These are phyloP conservation scores for Planiliza haematocheilus DNA, from an alignment of 2,113 vertebrate species.

Conservation along the genomic window DNA sequence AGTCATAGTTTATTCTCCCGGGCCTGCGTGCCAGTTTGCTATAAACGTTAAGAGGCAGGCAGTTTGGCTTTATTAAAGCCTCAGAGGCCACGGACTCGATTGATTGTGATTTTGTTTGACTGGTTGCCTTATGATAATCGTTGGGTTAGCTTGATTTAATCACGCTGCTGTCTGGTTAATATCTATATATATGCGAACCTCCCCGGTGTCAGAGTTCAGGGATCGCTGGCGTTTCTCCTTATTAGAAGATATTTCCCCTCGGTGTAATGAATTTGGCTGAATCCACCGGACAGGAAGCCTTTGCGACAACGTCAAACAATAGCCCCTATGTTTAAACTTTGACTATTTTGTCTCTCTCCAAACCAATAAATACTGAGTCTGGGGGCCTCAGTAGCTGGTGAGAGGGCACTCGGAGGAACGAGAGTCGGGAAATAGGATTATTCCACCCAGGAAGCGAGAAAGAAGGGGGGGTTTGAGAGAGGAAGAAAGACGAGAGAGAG, in stretches of 20 bases:
- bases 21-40: constrained; percentile 44
- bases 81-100: background rate
- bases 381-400: constrained; percentile 37
- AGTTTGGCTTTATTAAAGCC: constrained; percentile 37
- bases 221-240: constrained; percentile 28
- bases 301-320: constrained; percentile 67
- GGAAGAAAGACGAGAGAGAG: constrained; percentile 19
- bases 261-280: constrained; percentile 68
- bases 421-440: constrained; percentile 71
- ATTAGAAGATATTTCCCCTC: constrained; percentile 54
- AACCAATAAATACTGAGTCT: constrained; percentile 77
- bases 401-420: constrained; percentile 35
- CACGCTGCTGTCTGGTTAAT: constrained; percentile 18
- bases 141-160: constrained; percentile 31
- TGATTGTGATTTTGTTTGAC: constrained; percentile 25
- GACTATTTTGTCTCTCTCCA: constrained; percentile 72
- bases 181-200: background rate
- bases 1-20: constrained; percentile 63
- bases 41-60: constrained; percentile 51
- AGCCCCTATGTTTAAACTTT: constrained; percentile 69
- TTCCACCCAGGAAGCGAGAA: constrained; percentile 51
- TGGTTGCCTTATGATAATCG: constrained; percentile 32
- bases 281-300: constrained; percentile 63
- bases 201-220: constrained; percentile 25
- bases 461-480: background rate